phyloP scores from a whole-genome alignment of 2,888 invertebrate genomes.

The Arctia plantaginis region DNA sequence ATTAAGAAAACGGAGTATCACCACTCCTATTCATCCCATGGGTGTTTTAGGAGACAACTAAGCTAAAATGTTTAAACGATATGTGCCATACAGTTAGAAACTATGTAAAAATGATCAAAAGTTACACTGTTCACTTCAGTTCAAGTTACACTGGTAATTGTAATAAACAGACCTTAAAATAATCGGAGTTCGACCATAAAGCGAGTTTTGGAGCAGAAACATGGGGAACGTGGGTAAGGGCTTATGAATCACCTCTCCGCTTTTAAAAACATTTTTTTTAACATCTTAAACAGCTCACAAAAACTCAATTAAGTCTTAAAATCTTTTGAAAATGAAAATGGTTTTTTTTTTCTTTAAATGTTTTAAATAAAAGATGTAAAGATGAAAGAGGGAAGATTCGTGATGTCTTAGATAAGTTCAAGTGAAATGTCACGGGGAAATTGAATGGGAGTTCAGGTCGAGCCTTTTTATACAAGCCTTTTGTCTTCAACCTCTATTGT shows the following conservation, averaged over 20 bases:
- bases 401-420: constrained; percentile 44
- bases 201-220: not conserved
- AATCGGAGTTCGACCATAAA: too few species aligned
- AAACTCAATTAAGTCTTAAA: constrained; percentile 10
- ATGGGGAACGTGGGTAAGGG: not conserved
- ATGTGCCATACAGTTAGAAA: too few species aligned
- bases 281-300: not conserved
- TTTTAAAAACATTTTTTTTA: not conserved
- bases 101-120: too few species aligned
- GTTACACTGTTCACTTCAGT: too few species aligned
- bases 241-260: not conserved
- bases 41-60: too few species aligned
- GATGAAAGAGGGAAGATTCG: constrained; percentile 33
- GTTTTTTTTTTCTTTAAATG: constrained; percentile 33
- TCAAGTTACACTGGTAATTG: too few species aligned
- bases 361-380: constrained; percentile 41
- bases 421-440: constrained; percentile 51
- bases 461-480: constrained; percentile 42
- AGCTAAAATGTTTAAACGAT: too few species aligned
- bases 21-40: too few species aligned
- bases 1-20: too few species aligned
- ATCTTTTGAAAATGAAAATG: constrained; percentile 30
- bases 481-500: constrained; percentile 46
- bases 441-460: constrained; percentile 57
- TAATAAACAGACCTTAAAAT: too few species aligned